phyloP scores from a whole-genome alignment of 1,140 invertebrate species.

The Drosophila bocqueti region DNA sequence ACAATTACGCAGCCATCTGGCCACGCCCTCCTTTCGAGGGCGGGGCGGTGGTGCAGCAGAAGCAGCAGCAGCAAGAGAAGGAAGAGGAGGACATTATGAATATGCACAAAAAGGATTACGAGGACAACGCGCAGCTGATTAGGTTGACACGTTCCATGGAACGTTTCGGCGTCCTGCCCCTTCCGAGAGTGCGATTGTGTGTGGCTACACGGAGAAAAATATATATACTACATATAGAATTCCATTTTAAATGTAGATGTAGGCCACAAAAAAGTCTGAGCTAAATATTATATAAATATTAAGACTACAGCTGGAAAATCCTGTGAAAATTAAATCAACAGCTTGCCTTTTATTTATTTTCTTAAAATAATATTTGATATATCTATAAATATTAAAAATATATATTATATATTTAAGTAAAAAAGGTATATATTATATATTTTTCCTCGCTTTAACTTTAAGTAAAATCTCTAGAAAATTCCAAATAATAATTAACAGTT shows the following conservation, averaged over 20 bases:
- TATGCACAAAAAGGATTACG: conserved; percentile 65
- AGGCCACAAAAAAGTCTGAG: no score
- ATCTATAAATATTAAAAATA: neutral
- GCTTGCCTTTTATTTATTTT: neutral
- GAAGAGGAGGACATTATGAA: conserved; percentile 47
- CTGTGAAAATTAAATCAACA: neutral
- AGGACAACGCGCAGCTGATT: conserved; percentile 56
- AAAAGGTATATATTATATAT: no score
- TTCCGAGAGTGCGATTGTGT: conserved; percentile 6
- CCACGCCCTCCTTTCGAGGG: conserved; percentile 39
- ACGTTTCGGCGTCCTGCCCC: conserved; percentile 2
- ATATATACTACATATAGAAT: no score
- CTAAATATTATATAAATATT: neutral
- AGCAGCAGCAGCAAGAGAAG: conserved; percentile 1
- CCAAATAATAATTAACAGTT: neutral
- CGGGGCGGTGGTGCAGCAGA: conserved; percentile 8
- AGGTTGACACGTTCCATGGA: conserved; percentile 71
- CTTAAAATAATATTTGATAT: neutral
- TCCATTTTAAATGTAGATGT: neutral
- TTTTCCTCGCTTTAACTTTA: neutral
- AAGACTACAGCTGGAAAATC: no score
- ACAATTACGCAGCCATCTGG: conserved; percentile 60
- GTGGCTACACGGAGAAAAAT: conserved; percentile 7
- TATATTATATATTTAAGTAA: no score
- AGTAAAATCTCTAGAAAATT: neutral